Evolutionary conservation across 1,140 invertebrate species (phyloP), one percentile per base, ranked within the genome.

Genomic region (Ganaspis sp.): DNA sequence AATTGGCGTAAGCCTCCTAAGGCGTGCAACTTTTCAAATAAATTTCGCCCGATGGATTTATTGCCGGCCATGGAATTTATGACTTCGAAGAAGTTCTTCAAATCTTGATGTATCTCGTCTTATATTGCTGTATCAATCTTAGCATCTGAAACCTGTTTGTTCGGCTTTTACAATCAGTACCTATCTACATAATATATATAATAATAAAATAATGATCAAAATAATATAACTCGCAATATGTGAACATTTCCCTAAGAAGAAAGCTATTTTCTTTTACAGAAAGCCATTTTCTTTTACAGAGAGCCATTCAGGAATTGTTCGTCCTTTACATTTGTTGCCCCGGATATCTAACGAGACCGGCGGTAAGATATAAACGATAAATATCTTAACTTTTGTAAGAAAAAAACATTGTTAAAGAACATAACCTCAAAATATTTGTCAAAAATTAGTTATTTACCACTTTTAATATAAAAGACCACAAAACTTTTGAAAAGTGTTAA

Each of bases 281-380:
- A 64, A 64, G 23, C 58, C n/a, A n/a, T n/a, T n/a, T n/a, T n/a
- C n/a, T n/a, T n/a, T n/a, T n/a, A n/a, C n/a, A n/a, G n/a, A n/a
- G n/a, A n/a, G n/a, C n/a, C 23, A 29, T 64, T 64, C 58, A 64
- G 15, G 58, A 64, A 38, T 73, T 69, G 64, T 45, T 71, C 26
- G 34, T 17, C 72, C 26, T 71, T 11, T 45, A 45, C 53, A 64
- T 64, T 70, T 78, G 74, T 74, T 78, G 73, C 49, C 37, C 72
- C 26, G 49, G 69, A 71, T 74, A 70, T 74, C 69, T 49, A 70
- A 71, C 37, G 53, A 76, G 53, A 17, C 45, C 23, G 15, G 42
- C 21, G 69, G n/a, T n/a, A n/a, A n/a, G n/a, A n/a, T n/a, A n/a
- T n/a, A n/a, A n/a, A n/a, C n/a, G n/a, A n/a, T n/a, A n/a, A n/a